Evolutionary conservation across 2,113 vertebrate species (phyloP), one percentile per base, ranked within the genome.

Genomic region (Entelurus aequoreus): DNA sequence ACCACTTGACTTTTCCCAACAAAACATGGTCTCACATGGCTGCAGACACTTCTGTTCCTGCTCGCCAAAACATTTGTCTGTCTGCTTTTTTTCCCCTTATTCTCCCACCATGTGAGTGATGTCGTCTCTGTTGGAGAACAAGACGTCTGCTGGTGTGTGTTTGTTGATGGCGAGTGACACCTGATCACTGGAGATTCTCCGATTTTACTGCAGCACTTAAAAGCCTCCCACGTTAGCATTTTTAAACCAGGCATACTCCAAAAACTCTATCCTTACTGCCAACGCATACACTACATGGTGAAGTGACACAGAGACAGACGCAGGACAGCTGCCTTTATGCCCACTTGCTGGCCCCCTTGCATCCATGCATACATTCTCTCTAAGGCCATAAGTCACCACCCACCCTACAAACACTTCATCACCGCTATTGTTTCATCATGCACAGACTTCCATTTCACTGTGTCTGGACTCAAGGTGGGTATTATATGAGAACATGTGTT

Each of bases 321-420:
- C 57, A 55, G 68, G 83, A 90, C 89, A 90, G 89, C 90, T 91
- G 14, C 50, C 68, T 74, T 63, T 66, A 53, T 75, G 60, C 59
- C 74, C 64, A 44, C 69, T 71, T 73, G 36, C 8, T 8, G 4
- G 21, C 6, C 59, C 36, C 67, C 56, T 48, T 48, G 15, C 55
- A 62, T 38, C 37, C 36, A 28, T 51, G 47, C 63, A 38, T 55
- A 66, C 68, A 63, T 65, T 51, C 69, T 61, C 49, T n/a, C 28
- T 12, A 5, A 66, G 64, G 72, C 70, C 74, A 65, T 79, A 83
- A 82, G 72, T 86, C 77, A 84, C 44, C 54, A 79, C 78, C 76
- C 77, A 72, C 54, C 75, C 51, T 61, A 72, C 67, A 72, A 68
- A 81, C 53, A 66, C 73, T 77, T 84, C 78, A 80, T 83, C 72